Base-by-base conservation (phyloP, 2,888 invertebrate species). In the Muschampia plurimacula region DNA sequence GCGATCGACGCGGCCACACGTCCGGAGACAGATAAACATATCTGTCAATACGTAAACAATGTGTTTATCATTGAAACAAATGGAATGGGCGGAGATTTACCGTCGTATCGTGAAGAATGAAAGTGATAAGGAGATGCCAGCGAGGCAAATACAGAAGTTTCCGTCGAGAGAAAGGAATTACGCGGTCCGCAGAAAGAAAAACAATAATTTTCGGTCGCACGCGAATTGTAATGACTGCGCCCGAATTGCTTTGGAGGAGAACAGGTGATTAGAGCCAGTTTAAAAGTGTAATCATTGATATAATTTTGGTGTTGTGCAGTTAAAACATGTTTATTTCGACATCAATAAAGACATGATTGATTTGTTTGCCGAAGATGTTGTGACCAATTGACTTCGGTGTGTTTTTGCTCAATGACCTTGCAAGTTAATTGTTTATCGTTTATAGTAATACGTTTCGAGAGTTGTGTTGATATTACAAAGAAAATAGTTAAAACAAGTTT, bases 121-220 rank as follows among this genome's bases (percentile, higher is more conserved):
- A 59, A 84, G 82, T 69, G 87, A 89, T 32, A 73, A 64, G 36
- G 84, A 82, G 66, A 81, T 81, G 64, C 74, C 76, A 32, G 80
- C 81, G 76, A 84, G 82, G 74, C 90, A 88, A 74, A 87, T 92
- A 79, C 96, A 96, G 71, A 96, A 96, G 81, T 96, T 96, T 84
- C 96, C 96, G 0, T 96, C 96, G 0, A 93, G 96, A 60, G 96
- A 96, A 82, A 95, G 96, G 77, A 96, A 96, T 85, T 95, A 95
- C 81, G 96, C 96, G 55, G 95, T 96, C 60, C 90, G 96, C 69
- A 95, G 96, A 77, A 95, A 95, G 76, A 95, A 92, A 77, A 94
- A 92, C 75, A 93, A 92, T 78, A 90, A 85, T 74, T 82, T 87
- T 75, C 81, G 88, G 49, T 88, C 92, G 1, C 90, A 91, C 75